Conservation (phyloP, 2,113 vertebrate species). For the Seriola quinqueradiata region DNA sequence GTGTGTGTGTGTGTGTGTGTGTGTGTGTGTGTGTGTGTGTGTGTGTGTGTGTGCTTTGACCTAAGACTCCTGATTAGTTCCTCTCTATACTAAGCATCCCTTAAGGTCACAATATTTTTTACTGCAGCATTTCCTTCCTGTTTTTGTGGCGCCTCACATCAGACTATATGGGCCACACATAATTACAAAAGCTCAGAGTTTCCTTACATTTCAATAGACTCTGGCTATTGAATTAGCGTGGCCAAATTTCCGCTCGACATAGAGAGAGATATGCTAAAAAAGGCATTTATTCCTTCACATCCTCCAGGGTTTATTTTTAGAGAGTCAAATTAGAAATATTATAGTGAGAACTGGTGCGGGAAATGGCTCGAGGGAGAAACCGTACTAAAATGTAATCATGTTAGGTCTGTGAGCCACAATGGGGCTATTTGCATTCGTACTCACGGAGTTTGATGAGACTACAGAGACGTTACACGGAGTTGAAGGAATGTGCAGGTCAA, state of each 20-base stretch:
- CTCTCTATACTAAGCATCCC: conserved; percentile 26
- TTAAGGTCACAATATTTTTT: conserved; percentile 19
- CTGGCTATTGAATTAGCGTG: conserved; percentile 63
- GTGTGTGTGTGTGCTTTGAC: conserved; percentile 10
- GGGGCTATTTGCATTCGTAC: conserved; percentile 68
- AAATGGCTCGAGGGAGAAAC: conserved; percentile 63
- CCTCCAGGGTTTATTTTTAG: conserved; percentile 74
- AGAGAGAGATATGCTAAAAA: conserved; percentile 48
- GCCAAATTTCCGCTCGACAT: conserved; percentile 59
- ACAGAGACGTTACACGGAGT: conserved; percentile 70
- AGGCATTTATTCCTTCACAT: conserved; percentile 59
- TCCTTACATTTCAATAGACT: conserved; percentile 53
- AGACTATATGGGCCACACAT: conserved; percentile 14
- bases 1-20: too few species aligned
- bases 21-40: not conserved
- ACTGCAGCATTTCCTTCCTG: conserved; percentile 52
- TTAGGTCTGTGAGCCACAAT: conserved; percentile 60
- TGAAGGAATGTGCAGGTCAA: conserved; percentile 71
- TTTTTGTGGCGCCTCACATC: conserved; percentile 30
- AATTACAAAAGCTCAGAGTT: conserved; percentile 41
- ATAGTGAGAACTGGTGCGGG: conserved; percentile 56
- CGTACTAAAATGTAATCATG: conserved; percentile 69
- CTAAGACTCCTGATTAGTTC: conserved; percentile 53
- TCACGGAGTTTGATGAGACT: conserved; percentile 57
- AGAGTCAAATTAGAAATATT: conserved; percentile 67